phyloP scores from a whole-genome alignment of 2,113 vertebrate species.

The Ammodytes dubius region DNA sequence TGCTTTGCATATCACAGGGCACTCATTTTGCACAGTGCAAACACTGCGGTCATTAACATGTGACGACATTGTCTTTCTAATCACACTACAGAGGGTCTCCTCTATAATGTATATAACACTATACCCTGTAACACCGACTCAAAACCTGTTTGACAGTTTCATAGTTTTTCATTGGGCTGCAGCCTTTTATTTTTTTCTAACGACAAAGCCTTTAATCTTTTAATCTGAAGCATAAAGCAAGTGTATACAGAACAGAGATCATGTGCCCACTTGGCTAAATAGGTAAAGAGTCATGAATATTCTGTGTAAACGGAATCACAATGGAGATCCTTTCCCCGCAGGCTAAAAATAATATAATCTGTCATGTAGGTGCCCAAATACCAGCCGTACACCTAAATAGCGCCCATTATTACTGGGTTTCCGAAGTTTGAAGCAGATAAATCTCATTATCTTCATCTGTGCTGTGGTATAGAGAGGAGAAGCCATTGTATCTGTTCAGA shows the following conservation, averaged over 20 bases:
- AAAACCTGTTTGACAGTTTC: constrained; percentile 65
- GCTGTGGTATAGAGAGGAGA: constrained; percentile 42
- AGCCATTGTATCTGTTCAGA: constrained; percentile 57
- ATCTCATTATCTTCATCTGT: constrained; percentile 71
- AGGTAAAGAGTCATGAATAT: constrained; percentile 78
- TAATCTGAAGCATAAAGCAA: constrained; percentile 81
- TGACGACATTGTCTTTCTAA: constrained; percentile 81
- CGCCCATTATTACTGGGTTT: constrained; percentile 69
- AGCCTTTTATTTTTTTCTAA: constrained; percentile 55
- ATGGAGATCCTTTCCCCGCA: constrained; percentile 62
- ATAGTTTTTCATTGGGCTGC: constrained; percentile 51
- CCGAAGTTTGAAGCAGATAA: constrained; percentile 69
- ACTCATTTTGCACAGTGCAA: constrained; percentile 64
- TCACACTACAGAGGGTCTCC: constrained; percentile 72
- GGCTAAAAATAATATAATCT: constrained; percentile 84
- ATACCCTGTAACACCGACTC: constrained; percentile 50
- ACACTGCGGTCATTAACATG: constrained; percentile 81
- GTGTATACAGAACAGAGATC: constrained; percentile 52
- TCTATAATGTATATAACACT: constrained; percentile 73
- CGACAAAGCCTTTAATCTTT: constrained; percentile 84
- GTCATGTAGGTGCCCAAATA: constrained; percentile 77
- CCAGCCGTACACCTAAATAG: constrained; percentile 77
- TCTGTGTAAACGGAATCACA: constrained; percentile 66
- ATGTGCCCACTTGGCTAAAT: constrained; percentile 74
- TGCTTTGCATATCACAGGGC: constrained; percentile 83